These are phyloP conservation scores for Fukomys damarensis DNA, from an alignment of 2,113 vertebrate species.

Conservation along the genomic window DNA sequence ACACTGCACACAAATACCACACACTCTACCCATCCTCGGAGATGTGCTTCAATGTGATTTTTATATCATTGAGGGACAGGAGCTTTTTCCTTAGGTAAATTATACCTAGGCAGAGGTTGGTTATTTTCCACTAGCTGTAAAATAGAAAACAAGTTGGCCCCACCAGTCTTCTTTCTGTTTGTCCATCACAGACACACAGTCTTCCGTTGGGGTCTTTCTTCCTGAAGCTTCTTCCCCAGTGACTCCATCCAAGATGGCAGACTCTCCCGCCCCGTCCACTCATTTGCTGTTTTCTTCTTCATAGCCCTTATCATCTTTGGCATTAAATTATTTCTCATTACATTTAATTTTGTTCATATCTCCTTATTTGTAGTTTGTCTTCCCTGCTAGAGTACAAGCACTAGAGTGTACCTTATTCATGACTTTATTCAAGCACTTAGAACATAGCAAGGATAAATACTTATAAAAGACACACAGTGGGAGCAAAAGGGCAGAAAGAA, in stretches of 20 bases:
- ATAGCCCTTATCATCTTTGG: not conserved
- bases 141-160: not conserved
- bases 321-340: not conserved
- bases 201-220: not conserved
- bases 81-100: not conserved
- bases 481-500: not conserved
- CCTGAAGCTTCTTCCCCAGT: not conserved
- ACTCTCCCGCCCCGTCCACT: not conserved
- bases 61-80: not conserved
- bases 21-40: not conserved
- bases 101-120: not conserved
- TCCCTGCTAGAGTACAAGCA: not conserved
- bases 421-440: not conserved
- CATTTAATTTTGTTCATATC: not conserved
- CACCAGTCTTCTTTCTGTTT: not conserved
- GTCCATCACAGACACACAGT: not conserved
- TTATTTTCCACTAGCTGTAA: not conserved
- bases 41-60: not conserved
- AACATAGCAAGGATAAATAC: not conserved
- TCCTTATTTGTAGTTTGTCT: not conserved
- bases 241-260: not conserved
- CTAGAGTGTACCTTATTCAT: not conserved
- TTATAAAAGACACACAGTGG: not conserved
- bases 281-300: not conserved
- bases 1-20: not conserved